Evolutionary conservation across 2,113 vertebrate species (phyloP).

Genomic region (Stictonetta naevosa): DNA sequence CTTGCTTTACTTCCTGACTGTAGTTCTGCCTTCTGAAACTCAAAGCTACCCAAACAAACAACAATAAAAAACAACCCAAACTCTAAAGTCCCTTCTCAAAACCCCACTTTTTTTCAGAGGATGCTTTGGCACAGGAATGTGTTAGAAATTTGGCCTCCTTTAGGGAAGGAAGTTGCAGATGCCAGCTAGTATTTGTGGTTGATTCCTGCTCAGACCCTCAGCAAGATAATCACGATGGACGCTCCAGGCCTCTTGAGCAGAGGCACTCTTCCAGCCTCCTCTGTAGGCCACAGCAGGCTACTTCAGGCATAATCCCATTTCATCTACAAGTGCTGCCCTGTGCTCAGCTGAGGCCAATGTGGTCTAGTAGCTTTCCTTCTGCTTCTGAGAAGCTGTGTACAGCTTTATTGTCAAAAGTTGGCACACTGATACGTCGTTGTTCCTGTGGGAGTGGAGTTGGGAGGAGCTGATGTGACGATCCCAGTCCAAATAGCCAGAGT

Average conservation of each 20-base stretch:
- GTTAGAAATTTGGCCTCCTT: background rate
- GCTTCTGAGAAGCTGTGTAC: background rate
- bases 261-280: background rate
- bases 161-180: background rate
- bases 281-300: background rate
- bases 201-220: background rate
- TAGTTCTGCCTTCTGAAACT: background rate
- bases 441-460: background rate
- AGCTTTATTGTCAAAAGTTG: background rate
- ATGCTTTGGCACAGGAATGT: background rate
- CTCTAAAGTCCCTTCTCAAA: background rate
- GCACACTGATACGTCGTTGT: fast-evolving
- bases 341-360: background rate
- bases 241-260: background rate
- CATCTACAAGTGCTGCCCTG: background rate
- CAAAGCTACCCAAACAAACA: background rate
- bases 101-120: background rate
- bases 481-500: background rate
- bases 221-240: background rate
- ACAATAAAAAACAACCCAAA: fast-evolving
- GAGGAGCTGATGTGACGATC: background rate
- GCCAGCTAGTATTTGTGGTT: background rate
- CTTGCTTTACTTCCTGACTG: background rate
- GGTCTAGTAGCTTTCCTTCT: background rate
- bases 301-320: background rate